Conservation (phyloP, 2,888 invertebrate genomes). For the Acronicta aceris region DNA sequence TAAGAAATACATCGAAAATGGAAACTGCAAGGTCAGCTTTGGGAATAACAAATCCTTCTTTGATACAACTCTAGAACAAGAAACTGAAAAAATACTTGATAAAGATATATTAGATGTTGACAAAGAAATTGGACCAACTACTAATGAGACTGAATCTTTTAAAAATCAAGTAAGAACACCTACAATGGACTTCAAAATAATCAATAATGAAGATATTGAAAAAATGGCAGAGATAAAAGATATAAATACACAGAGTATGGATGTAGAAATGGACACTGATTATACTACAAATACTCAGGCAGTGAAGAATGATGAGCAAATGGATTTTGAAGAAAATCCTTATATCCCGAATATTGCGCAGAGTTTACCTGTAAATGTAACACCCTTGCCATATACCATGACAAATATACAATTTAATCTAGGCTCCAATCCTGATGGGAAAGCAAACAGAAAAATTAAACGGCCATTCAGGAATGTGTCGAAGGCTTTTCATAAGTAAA, state of each 20-base stretch:
- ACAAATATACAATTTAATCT: slow-evolving; percentile 60
- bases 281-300: neutral
- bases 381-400: slow-evolving; percentile 17
- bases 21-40: slow-evolving; percentile 47
- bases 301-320: slow-evolving; percentile 43
- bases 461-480: slow-evolving; percentile 55
- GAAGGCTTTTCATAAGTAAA: slow-evolving; percentile 56
- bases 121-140: neutral
- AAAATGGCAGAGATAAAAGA: slow-evolving; percentile 28
- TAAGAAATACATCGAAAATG: slow-evolving; percentile 31
- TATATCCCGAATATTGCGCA: neutral
- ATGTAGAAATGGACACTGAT: slow-evolving; percentile 20
- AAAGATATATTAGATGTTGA: neutral
- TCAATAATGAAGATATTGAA: slow-evolving; percentile 8
- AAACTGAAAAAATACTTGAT: neutral
- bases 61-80: neutral
- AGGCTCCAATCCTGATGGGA: slow-evolving; percentile 43
- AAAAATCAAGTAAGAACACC: slow-evolving; percentile 13
- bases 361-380: neutral
- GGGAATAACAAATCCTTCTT: slow-evolving; percentile 35
- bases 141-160: neutral
- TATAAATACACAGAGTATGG: slow-evolving; percentile 28
- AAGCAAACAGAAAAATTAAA: slow-evolving; percentile 26
- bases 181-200: slow-evolving; percentile 12
- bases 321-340: slow-evolving; percentile 62